Percentiles rank a stretch among this genome's conserved stretches.
These are phyloP conservation scores for Microtus montanus DNA, from an alignment of 2,113 vertebrate species.

Conservation along the genomic window DNA sequence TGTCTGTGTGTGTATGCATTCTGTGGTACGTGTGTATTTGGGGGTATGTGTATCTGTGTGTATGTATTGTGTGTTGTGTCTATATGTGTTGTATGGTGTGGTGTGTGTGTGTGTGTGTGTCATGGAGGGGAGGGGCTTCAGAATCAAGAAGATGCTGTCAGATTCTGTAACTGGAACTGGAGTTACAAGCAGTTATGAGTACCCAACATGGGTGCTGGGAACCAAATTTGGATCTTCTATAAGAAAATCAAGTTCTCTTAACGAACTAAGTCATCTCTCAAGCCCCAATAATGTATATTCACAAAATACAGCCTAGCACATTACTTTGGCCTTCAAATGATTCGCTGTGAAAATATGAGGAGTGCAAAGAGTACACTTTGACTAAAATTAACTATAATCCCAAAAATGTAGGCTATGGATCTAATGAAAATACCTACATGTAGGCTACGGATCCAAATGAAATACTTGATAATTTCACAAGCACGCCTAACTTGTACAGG, in stretches of 20 bases:
- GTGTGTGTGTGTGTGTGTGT: neutral
- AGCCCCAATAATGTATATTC: neutral
- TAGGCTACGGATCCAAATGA: neutral
- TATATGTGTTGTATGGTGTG: no score
- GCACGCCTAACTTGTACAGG: neutral
- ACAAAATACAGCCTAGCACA: neutral
- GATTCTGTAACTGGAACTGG: neutral
- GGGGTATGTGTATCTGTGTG: no score
- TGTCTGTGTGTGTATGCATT: no score
- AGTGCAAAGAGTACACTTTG: neutral
- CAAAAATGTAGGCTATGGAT: neutral
- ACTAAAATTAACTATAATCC: constrained; percentile 4
- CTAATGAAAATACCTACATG: neutral
- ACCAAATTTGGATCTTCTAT: neutral
- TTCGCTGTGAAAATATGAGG: neutral
- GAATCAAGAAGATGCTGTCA: neutral
- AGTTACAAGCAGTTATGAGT: neutral
- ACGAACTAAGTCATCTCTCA: neutral
- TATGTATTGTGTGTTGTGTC: no score
- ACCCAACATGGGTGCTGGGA: neutral
- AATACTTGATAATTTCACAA: neutral
- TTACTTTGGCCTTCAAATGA: neutral
- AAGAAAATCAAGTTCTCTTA: neutral
- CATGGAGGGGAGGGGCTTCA: neutral
- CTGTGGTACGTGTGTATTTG: no score